A percentile compares a stretch with the other conserved stretches of the same genome.
phyloP scores from a whole-genome alignment of 1,140 invertebrate genomes.

The Oncopeltus fasciatus region DNA sequence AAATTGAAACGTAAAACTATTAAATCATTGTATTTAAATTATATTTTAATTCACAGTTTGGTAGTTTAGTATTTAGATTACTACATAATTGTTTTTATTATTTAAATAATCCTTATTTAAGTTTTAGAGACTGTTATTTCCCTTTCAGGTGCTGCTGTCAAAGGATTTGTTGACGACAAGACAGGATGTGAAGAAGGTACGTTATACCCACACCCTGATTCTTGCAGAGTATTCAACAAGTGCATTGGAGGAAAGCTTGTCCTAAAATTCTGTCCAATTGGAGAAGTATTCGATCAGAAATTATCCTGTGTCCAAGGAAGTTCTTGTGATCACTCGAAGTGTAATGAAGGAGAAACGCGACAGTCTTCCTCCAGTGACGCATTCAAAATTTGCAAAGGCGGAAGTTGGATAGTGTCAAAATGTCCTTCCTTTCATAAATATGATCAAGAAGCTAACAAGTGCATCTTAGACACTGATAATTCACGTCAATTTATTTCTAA shows the following conservation, averaged over 20 bases:
- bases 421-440: neutral
- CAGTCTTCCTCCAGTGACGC: no score
- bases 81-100: no score
- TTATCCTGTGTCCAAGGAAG: neutral
- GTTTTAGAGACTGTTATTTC: no score
- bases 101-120: no score
- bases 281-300: neutral
- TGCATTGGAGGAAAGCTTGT: neutral
- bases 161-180: no score
- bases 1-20: no score
- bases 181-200: neutral
- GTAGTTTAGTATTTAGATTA: no score
- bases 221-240: neutral
- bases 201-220: neutral
- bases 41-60: no score
- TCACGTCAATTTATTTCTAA: no score
- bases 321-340: neutral
- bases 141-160: no score
- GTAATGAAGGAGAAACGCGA: neutral
- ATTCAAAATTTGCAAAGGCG: neutral
- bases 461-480: neutral
- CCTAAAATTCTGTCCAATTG: neutral
- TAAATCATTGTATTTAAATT: no score
- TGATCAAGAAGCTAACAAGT: neutral
- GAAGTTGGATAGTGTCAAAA: neutral